Percentiles rank a stretch among this genome's conserved stretches.
phyloP scores from a whole-genome alignment of 2,888 invertebrate genomes.

The Holacanthella duospinosa region DNA sequence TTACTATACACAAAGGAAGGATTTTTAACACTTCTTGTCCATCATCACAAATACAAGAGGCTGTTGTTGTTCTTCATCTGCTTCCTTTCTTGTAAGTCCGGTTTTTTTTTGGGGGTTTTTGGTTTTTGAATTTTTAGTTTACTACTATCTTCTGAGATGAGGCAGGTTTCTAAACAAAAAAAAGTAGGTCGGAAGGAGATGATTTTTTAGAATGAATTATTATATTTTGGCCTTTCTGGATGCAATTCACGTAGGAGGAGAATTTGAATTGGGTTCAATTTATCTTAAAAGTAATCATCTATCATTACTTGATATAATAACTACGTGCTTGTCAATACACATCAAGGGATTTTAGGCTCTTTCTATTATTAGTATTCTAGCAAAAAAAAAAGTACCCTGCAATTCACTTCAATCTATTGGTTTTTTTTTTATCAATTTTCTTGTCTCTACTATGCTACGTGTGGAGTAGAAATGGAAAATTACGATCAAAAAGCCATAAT shows the following conservation, averaged over 20 bases:
- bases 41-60: not conserved
- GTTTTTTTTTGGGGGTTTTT: not conserved
- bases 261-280: not conserved
- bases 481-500: no score
- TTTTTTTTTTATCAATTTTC: not conserved
- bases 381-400: no score
- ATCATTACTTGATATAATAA: not conserved
- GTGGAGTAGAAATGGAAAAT: no score
- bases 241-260: not conserved
- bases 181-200: not conserved
- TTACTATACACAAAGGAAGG: not conserved
- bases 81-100: not conserved
- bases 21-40: constrained; percentile 4
- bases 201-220: constrained; percentile 1
- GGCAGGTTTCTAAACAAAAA: not conserved
- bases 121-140: not conserved
- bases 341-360: not conserved
- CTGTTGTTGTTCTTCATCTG: no score
- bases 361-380: no score
- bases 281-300: not conserved
- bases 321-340: not conserved
- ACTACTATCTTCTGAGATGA: not conserved
- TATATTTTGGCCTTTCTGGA: not conserved
- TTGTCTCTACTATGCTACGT: not conserved
- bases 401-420: not conserved